A percentile compares a stretch with the other conserved stretches of the same genome.
Evolutionary conservation across 1,140 invertebrate genomes (phyloP).

Genomic region (Pygmarrhopalites habei): DNA sequence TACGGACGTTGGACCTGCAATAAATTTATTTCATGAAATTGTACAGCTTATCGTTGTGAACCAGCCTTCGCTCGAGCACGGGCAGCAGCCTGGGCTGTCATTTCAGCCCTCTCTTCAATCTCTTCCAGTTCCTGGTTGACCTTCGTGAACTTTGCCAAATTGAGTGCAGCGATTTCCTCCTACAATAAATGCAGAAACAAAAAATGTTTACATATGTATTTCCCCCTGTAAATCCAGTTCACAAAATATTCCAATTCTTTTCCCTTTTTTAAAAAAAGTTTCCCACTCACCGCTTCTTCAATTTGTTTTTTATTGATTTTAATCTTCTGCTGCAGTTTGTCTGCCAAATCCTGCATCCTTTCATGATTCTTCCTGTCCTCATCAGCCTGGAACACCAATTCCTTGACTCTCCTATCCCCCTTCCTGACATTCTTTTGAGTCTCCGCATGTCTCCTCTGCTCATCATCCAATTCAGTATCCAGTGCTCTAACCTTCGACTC

Average conservation of each 20-base stretch:
- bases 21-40: too few species aligned
- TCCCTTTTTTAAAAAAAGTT: constrained; percentile 5
- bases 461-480: constrained; percentile 94
- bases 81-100: constrained; percentile 89
- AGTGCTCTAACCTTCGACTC: constrained; percentile 91
- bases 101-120: constrained; percentile 68
- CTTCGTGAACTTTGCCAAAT: constrained; percentile 99
- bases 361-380: constrained; percentile 97
- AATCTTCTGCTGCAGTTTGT: constrained; percentile 98
- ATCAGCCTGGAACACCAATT: constrained; percentile 90
- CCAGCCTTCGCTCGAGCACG: constrained; percentile 96
- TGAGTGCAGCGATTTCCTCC: constrained; percentile 96
- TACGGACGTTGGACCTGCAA: too few species aligned
- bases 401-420: constrained; percentile 90
- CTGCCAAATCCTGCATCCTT: constrained; percentile 93
- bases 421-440: constrained; percentile 93
- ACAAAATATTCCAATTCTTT: background rate
- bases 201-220: background rate
- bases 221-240: constrained; percentile 19
- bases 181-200: constrained; percentile 39
- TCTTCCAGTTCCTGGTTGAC: constrained; percentile 97
- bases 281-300: constrained; percentile 73
- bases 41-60: too few species aligned
- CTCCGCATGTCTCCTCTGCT: constrained; percentile 94
- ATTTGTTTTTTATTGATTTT: constrained; percentile 99